Evolutionary conservation across 2,113 vertebrate species (phyloP), one percentile per base, ranked within the genome.

Genomic region (Hucho hucho): DNA sequence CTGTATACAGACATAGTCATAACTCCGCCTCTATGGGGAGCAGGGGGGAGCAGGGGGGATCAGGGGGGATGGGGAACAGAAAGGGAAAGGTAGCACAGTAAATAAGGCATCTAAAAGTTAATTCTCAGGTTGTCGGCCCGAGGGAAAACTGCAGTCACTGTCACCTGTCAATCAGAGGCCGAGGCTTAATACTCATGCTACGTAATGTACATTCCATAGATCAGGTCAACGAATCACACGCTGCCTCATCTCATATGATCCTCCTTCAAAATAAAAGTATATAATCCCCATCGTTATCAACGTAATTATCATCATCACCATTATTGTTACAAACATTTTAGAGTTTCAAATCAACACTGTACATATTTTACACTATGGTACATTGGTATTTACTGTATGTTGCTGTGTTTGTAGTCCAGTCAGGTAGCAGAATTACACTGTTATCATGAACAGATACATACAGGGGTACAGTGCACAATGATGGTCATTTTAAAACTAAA

Each of bases 321-420:
- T 75, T 87, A 86, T 87, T 81, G 78, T 90, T 32, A 66, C 64
- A 93, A 91, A 94, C 92, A 93, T 93, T 93, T 90, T 92, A 91
- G 86, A 83, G 89, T 86, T 91, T 88, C 73, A 90, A 89, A 90
- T 89, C 84, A 91, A 92, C 88, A 79, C 90, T 93, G 91, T 93
- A 94, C 92, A 93, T 84, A 91, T 92, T 89, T 92, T 92, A 93
- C 93, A 94, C 84, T 94, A 94, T 93, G 73, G 87, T 93, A 94
- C 93, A 94, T 89, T 89, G 83, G 85, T 89, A 88, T 88, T 11
- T 43, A 43, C 9, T 43, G 37, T 90, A 86, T 85, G 86, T 78
- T 89, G 85, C 74, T 81, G 80, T 76, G 83, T 87, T 82, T 77
- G 86, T 83, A 79, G 81, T 86, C 58, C 58, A 9, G 18, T 61